Percentiles rank a stretch among this genome's conserved stretches.
These are phyloP conservation scores for Sycophila texana DNA, from an alignment of 2,888 invertebrate genomes.

Conservation along the genomic window DNA sequence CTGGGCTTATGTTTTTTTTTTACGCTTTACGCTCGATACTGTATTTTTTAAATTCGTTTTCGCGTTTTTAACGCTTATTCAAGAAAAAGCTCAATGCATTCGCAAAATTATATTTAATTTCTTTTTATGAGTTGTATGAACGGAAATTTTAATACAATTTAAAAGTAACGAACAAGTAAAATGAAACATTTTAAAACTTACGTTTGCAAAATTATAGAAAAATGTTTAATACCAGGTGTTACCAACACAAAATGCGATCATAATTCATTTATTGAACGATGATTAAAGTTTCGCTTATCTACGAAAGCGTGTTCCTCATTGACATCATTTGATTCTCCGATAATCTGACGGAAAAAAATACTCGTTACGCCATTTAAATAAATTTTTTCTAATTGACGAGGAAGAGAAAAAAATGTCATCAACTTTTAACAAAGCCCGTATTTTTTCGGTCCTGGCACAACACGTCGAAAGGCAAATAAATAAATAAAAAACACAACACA, in stretches of 20 bases:
- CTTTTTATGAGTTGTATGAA: too few species aligned
- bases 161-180: too few species aligned
- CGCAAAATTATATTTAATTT: too few species aligned
- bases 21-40: too few species aligned
- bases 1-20: too few species aligned
- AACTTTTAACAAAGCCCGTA: constrained; percentile 25
- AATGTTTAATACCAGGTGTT: neutral
- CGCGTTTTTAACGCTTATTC: too few species aligned
- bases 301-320: neutral
- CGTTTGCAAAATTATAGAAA: too few species aligned
- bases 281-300: constrained; percentile 21
- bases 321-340: neutral
- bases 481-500: constrained; percentile 1
- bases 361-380: constrained; percentile 32
- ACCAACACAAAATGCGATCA: neutral
- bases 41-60: too few species aligned
- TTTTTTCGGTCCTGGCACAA: neutral
- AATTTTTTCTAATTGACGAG: constrained; percentile 41
- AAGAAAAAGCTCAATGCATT: too few species aligned
- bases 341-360: constrained; percentile 8
- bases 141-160: too few species aligned
- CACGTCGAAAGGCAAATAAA: neutral
- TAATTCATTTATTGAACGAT: constrained; percentile 32
- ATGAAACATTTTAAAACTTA: too few species aligned
- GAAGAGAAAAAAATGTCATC: constrained; percentile 22